These are phyloP conservation scores for Nematolebias whitei DNA, from an alignment of 2,113 vertebrate genomes.

Conservation along the genomic window DNA sequence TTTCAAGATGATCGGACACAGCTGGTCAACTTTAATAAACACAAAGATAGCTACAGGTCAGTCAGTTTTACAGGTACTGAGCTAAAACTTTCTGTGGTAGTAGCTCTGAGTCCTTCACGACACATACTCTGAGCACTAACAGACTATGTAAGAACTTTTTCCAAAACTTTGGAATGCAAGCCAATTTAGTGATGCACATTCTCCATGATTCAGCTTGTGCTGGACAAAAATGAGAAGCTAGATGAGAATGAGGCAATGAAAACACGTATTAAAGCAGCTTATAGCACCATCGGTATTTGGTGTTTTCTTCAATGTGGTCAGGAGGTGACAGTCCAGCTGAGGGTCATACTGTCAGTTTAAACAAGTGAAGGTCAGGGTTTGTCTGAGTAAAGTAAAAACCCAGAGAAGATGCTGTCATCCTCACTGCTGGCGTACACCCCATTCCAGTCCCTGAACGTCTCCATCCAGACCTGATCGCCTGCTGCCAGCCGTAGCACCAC, in stretches of 20 bases:
- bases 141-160: no score
- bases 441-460: conserved; percentile 93
- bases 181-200: background rate
- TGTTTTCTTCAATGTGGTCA: conserved; percentile 19
- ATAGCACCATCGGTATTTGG: conserved; percentile 41
- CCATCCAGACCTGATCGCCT: conserved; percentile 95
- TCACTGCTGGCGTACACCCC: conserved; percentile 90
- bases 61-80: no score
- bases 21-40: no score
- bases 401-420: conserved; percentile 94
- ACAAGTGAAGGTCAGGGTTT: conserved; percentile 38
- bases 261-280: conserved; percentile 6
- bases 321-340: conserved; percentile 1
- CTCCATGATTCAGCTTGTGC: background rate
- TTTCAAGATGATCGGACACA: no score
- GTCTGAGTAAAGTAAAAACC: conserved; percentile 92
- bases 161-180: no score
- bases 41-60: no score
- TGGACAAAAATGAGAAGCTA: background rate
- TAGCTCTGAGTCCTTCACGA: no score
- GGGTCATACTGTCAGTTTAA: background rate
- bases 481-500: conserved; percentile 83
- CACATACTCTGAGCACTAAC: no score
- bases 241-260: background rate
- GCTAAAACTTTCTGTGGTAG: no score